Percentiles rank a stretch among this genome's conserved stretches.
Conservation (phyloP, 1,140 invertebrate genomes). For the Chrysomallon squamiferum region DNA sequence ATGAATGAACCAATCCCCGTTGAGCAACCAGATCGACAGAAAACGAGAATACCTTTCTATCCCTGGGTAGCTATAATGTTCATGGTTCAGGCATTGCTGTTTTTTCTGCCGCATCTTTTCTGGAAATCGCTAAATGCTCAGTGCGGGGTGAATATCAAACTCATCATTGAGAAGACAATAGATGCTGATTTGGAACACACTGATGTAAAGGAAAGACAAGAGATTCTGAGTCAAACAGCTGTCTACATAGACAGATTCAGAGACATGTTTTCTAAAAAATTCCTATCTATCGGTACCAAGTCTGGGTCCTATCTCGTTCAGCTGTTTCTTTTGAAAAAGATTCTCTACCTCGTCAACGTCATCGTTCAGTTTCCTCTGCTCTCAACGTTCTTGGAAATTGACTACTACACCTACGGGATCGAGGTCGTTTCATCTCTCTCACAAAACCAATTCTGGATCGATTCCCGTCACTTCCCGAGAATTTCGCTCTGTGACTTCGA, state of each 20-base stretch:
- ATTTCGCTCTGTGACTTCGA: conserved; percentile 67
- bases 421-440: conserved; percentile 10
- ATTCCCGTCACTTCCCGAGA: conserved; percentile 58
- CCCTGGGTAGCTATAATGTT: conserved; percentile 3
- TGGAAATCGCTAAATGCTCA: not conserved
- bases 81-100: not conserved
- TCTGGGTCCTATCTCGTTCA: conserved; percentile 64
- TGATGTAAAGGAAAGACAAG: not conserved
- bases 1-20: not conserved
- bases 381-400: conserved; percentile 41
- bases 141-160: not conserved
- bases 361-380: conserved; percentile 49
- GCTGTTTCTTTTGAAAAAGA: conserved; percentile 58
- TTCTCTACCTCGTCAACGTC: conserved; percentile 47
- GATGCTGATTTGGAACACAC: not conserved
- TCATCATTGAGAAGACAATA: not conserved
- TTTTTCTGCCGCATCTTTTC: not conserved
- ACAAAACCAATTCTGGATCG: not conserved
- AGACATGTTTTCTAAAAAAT: conserved; percentile 27
- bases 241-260: not conserved
- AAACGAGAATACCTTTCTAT: not conserved
- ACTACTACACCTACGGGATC: conserved; percentile 18
- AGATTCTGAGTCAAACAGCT: not conserved
- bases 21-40: not conserved
- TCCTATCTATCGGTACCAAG: conserved; percentile 49